Evolutionary conservation across 2,113 vertebrate genomes (phyloP).

Genomic region (Tylochromis polylepis): DNA sequence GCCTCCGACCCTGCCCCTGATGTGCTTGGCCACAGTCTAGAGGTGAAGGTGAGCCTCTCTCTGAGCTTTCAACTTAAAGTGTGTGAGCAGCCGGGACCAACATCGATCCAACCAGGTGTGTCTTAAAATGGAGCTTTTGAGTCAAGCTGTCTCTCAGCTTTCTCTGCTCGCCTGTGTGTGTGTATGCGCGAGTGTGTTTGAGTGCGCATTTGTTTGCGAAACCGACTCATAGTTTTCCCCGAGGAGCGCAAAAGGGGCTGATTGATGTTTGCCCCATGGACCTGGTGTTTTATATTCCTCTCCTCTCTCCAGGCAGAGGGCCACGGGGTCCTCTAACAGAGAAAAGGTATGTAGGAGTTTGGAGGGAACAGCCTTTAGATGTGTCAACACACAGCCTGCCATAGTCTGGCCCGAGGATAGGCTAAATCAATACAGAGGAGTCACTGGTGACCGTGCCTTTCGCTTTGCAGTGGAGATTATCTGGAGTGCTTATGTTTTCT

Average conservation of each 20-base stretch:
- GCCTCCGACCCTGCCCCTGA: conserved; percentile 7
- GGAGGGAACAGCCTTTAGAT: conserved; percentile 62
- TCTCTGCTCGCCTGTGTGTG: neutral
- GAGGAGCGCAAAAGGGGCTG: conserved; percentile 42
- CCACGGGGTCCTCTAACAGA: conserved; percentile 55
- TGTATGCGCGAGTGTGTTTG: neutral
- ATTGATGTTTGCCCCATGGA: conserved; percentile 66
- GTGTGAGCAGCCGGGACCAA: neutral
- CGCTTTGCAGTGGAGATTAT: conserved; percentile 36
- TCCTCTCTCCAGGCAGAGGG: conserved; percentile 55
- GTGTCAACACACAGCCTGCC: conserved; percentile 63
- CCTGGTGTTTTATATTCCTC: conserved; percentile 58
- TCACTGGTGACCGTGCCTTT: conserved; percentile 36
- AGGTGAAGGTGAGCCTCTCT: conserved; percentile 34
- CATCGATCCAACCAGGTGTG: conserved; percentile 63
- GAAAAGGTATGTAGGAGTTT: conserved; percentile 60
- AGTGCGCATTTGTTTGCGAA: conserved; percentile 24
- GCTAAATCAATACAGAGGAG: conserved; percentile 55
- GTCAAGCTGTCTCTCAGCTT: conserved; percentile 37
- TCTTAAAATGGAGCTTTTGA: conserved; percentile 65
- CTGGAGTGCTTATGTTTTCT: conserved; percentile 23
- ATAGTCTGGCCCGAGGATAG: conserved; percentile 53
- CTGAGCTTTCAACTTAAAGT: conserved; percentile 27
- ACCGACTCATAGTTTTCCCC: conserved; percentile 49
- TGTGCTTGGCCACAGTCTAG: conserved; percentile 2